Evolutionary conservation across 2,113 vertebrate genomes (phyloP).

Genomic region (Ursus arctos): DNA sequence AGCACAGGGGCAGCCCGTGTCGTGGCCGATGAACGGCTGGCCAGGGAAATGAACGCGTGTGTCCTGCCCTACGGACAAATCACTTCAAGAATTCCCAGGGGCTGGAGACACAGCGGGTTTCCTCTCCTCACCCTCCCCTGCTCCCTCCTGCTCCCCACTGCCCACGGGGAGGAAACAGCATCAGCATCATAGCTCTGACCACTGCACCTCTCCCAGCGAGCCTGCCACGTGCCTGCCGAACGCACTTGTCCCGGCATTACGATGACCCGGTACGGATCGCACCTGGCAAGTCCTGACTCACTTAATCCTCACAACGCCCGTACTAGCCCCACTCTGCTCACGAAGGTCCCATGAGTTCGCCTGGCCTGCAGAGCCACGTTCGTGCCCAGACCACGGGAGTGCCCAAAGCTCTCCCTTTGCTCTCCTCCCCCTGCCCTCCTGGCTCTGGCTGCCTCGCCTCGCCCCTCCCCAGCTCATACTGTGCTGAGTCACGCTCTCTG

Average conservation of each 20-base stretch:
- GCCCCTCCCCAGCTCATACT: constrained; percentile 28
- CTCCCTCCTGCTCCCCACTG: neutral
- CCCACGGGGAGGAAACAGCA: neutral
- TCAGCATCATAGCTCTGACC: neutral
- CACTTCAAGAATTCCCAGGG: neutral
- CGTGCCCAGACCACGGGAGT: neutral
- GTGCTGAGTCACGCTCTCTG: constrained; percentile 59
- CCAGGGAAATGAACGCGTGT: neutral
- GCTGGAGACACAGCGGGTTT: neutral
- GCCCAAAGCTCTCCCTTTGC: neutral
- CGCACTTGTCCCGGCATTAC: neutral
- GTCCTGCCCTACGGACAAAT: neutral
- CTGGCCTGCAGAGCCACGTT: neutral
- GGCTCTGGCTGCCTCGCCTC: neutral
- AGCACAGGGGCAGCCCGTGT: neutral
- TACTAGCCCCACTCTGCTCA: neutral
- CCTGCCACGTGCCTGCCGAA: neutral
- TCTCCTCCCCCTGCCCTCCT: neutral
- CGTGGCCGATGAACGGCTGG: neutral
- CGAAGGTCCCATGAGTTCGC: neutral
- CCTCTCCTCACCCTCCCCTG: neutral
- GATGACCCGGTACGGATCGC: neutral
- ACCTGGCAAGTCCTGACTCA: neutral
- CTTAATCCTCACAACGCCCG: neutral
- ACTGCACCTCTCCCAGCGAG: neutral